Base-by-base conservation (phyloP, 2,797 vertebrate species). In the Myripristis jacobus region DNA sequence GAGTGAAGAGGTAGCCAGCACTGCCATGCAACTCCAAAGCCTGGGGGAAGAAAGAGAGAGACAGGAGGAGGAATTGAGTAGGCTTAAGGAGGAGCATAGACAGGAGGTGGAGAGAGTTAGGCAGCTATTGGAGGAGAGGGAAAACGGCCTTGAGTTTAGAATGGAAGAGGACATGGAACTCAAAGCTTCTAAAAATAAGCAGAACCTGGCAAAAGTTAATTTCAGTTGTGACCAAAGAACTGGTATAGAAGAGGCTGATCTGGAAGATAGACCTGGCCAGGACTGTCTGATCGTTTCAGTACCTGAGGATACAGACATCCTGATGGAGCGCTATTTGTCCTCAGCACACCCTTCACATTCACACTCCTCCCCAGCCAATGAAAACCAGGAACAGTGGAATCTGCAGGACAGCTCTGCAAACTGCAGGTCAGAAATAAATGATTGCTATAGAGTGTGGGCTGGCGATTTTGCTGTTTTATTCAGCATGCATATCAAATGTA, bases 281-380 rank as follows among this genome's bases (percentile, higher is more conserved):
- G 78, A 79, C 51, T 58, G 67, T 60, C 53, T 87, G 62, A 83
- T 89, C 51, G 36, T 73, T 21, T 86, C 85, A 0, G 11, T 62
- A 44, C 38, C 78, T 38, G 81, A 71, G 3, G 73, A 75, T 29
- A 77, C 51, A 19, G 82, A 91, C 55, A 80, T 87, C 7, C 46
- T 95, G 6, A 89, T 96, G 93, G 93, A 93, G 36, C 93, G 94
- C 38, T 96, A 95, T 66, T 85, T 96, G 36, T 38, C 91, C 31
- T 92, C 93, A 0, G 90, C 76, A 1, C 89, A 65, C 0, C 41
- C 27, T 13, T 77, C 75, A 70, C 43, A 38, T 10, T 78, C 81
- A 0, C 84, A 91, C 0, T 89, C 87, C n/a, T 94, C 90, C 0
- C 73, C 34, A n/a, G 24, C 25, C 2, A 92, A 90, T 38, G 88